phyloP scores from a whole-genome alignment of 2,888 invertebrate species.

The Itoplectis maculator region DNA sequence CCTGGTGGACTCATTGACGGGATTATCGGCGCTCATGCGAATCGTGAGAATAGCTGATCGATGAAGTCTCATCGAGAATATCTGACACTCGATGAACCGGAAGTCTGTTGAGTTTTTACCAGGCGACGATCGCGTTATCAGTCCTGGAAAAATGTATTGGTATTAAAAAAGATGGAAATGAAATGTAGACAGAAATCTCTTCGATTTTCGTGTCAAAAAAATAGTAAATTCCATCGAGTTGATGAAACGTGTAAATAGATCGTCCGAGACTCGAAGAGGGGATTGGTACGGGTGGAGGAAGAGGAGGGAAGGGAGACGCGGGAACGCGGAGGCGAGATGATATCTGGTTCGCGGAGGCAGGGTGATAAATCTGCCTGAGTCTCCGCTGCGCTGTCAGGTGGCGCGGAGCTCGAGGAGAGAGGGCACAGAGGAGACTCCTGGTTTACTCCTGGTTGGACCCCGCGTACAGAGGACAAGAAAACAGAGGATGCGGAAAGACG shows the following conservation, averaged over 20 bases:
- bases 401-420: slow-evolving; percentile 55
- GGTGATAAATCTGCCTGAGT: slow-evolving; percentile 81
- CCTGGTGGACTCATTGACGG: neutral
- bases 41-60: slow-evolving; percentile 3
- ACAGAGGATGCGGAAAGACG: slow-evolving; percentile 35
- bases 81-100: neutral
- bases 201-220: neutral
- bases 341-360: slow-evolving; percentile 80
- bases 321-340: slow-evolving; percentile 79
- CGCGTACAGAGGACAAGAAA: slow-evolving; percentile 23
- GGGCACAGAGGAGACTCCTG: slow-evolving; percentile 41
- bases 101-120: neutral
- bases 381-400: slow-evolving; percentile 78
- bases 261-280: slow-evolving; percentile 72
- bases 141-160: too few relatives aligned
- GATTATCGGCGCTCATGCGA: neutral
- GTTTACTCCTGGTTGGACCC: too few relatives aligned
- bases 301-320: slow-evolving; percentile 33
- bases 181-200: neutral
- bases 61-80: neutral
- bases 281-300: slow-evolving; percentile 19
- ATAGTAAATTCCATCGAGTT: neutral
- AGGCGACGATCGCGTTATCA: neutral
- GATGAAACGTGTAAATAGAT: slow-evolving; percentile 75
- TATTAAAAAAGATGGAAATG: too few relatives aligned